A percentile compares a stretch with the other conserved stretches of the same genome.
Conservation (phyloP, 2,113 vertebrate species). For the Eulemur rufifrons region DNA sequence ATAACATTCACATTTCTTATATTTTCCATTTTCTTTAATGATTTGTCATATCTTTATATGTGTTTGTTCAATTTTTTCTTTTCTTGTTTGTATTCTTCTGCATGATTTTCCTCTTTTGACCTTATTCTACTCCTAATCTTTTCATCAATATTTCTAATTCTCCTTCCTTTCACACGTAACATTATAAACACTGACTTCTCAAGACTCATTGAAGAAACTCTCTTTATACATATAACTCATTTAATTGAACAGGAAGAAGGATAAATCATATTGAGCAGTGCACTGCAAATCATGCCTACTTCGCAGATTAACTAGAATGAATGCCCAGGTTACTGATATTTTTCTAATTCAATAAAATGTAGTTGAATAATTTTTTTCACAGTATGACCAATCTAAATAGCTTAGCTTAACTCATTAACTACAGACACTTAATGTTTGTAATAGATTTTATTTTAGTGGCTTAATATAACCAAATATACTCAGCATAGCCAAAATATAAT, state of each 20-base stretch:
- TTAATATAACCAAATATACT: not conserved
- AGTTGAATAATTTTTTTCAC: not conserved
- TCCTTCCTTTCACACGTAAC: not conserved
- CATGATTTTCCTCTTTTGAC: not conserved
- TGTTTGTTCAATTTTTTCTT: not conserved
- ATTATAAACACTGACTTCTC: not conserved
- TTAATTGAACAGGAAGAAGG: not conserved
- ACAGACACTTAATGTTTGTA: not conserved
- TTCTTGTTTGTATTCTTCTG: not conserved
- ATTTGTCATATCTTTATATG: not conserved
- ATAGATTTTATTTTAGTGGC: not conserved
- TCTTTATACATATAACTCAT: not conserved
- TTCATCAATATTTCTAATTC: slow-evolving; percentile 25
- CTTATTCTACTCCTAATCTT: not conserved
- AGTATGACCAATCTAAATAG: not conserved
- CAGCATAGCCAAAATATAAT: not conserved
- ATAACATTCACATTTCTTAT: not conserved
- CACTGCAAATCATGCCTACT: not conserved
- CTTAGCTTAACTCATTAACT: not conserved
- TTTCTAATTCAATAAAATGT: not conserved
- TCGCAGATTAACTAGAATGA: not conserved
- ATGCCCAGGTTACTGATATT: not conserved
- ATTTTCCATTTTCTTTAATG: not conserved
- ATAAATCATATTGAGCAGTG: not conserved
- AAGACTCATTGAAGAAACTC: not conserved